Evolutionary conservation across 2,797 vertebrate species (phyloP), one percentile per base, ranked within the genome.

Genomic region (Enteromius viviparus): DNA sequence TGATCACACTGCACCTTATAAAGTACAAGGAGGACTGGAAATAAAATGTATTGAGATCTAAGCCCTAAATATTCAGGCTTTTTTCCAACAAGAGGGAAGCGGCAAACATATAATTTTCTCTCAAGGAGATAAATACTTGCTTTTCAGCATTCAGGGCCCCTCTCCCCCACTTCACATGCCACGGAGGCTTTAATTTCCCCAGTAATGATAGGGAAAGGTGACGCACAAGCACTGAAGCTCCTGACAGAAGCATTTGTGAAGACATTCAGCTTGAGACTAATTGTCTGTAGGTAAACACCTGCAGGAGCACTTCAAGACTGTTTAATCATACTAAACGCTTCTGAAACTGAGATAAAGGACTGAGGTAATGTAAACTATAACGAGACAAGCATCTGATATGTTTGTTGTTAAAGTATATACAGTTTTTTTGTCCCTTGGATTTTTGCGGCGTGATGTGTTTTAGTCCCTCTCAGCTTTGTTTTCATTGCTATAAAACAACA

Each of bases 131-230:
- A 74, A 84, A 64, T 81, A 55, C 23, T 84, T 65, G 49, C 21
- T 78, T 84, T 82, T 83, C 42, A 60, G 62, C 76, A 87, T 49
- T n/a, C 60, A 47, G 62, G 49, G 42, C 34, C 60, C 42, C 19
- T 75, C 69, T 81, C 78, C 64, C 62, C 53, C 68, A 14, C 55
- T 71, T 23, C 19, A 26, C 75, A 76, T 76, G 79, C 55, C 71
- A 82, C 55, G 15, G 58, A 86, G 72, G 79, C 64, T 87, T 84
- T 84, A 66, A 87, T 85, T 85, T 85, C 45, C 76, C 29, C 68
- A 17, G 53, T 87, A 87, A 87, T 88, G 42, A 84, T 82, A 84
- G 87, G 71, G 82, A 78, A 84, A 79, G 76, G 79, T 84, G 69
- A 79, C n/a, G 4, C 19, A 81, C 14, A 85, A 72, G 80, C 82